These are phyloP conservation scores for Erebia epiphron DNA, from an alignment of 2,888 invertebrate species.

Conservation along the genomic window DNA sequence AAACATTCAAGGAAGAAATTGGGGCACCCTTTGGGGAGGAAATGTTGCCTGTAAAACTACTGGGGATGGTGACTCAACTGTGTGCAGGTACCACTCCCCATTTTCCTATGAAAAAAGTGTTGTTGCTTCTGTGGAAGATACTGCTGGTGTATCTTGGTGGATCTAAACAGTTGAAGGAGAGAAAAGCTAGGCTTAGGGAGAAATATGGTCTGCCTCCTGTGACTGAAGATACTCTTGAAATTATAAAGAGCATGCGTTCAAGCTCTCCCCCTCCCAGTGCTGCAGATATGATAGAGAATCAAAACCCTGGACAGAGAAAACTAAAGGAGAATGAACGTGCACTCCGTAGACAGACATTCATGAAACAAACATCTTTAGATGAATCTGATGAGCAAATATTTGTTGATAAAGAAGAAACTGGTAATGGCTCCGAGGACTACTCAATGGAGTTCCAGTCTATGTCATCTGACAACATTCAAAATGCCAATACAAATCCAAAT, in stretches of 20 bases:
- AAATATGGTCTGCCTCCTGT: slow-evolving; percentile 88
- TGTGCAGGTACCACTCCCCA: slow-evolving; percentile 98
- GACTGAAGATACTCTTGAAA: slow-evolving; percentile 96
- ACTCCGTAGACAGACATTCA: slow-evolving; percentile 89
- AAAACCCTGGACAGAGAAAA: slow-evolving; percentile 88
- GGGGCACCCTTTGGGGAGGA: slow-evolving; percentile 88
- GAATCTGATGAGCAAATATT: slow-evolving; percentile 89
- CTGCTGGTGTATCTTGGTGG: slow-evolving; percentile 96
- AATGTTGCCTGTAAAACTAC: slow-evolving; percentile 92
- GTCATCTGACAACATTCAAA: slow-evolving; percentile 65
- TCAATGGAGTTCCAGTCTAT: slow-evolving; percentile 84
- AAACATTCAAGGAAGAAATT: slow-evolving; percentile 84
- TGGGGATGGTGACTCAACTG: slow-evolving; percentile 98
- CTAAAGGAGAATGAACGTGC: slow-evolving; percentile 83
- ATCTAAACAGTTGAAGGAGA: slow-evolving; percentile 89
- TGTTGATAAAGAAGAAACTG: slow-evolving; percentile 87
- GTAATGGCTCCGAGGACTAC: slow-evolving; percentile 84
- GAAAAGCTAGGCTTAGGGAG: slow-evolving; percentile 88
- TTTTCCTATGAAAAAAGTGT: slow-evolving; percentile 99
- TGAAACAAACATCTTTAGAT: slow-evolving; percentile 96
- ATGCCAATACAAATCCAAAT: slow-evolving; percentile 63
- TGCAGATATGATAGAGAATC: slow-evolving; percentile 93
- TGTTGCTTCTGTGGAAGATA: slow-evolving; percentile 97
- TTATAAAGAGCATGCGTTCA: slow-evolving; percentile 96
- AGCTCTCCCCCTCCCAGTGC: slow-evolving; percentile 97